Evolutionary conservation across 2,888 invertebrate genomes (phyloP).

Genomic region (Endotricha flammealis): DNA sequence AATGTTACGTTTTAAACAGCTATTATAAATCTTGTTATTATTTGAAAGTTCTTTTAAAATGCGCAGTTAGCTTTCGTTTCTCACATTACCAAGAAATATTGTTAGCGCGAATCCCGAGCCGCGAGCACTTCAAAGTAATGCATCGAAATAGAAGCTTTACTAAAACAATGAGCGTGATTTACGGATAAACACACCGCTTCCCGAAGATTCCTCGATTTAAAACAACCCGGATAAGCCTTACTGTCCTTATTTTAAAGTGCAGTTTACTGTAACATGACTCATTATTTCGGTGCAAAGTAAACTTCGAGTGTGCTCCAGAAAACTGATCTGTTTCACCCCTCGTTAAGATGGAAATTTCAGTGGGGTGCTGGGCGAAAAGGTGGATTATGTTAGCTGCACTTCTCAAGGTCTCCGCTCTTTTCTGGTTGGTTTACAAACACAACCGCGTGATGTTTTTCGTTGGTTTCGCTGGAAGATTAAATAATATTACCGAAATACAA

Average conservation of each 20-base stretch:
- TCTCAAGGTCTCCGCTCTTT: conserved; percentile 58
- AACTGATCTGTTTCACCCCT: conserved; percentile 1
- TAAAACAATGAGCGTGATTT: conserved; percentile 74
- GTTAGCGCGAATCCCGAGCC: conserved; percentile 48
- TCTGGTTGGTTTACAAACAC: conserved; percentile 67
- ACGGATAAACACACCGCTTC: conserved; percentile 64
- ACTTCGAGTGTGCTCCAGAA: conserved; percentile 22
- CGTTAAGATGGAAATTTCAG: conserved; percentile 31
- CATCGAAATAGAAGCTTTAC: conserved; percentile 72
- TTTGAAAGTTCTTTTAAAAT: conserved; percentile 26
- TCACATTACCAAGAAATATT: conserved; percentile 51
- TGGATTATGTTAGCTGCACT: conserved; percentile 63
- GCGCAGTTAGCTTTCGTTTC: conserved; percentile 51
- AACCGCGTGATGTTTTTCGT: conserved; percentile 59
- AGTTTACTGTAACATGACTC: conserved; percentile 20
- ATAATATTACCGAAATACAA: conserved; percentile 58
- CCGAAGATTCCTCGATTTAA: conserved; percentile 37
- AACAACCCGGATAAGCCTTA: conserved; percentile 36
- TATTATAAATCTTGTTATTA: conserved; percentile 17
- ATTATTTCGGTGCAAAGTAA: conserved; percentile 23
- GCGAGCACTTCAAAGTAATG: conserved; percentile 56
- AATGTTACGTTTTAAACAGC: conserved; percentile 13
- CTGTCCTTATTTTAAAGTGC: conserved; percentile 24
- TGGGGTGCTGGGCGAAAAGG: conserved; percentile 37
- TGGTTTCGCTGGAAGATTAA: conserved; percentile 53